phyloP scores from a whole-genome alignment of 2,888 invertebrate species.

The Sminthurides aquaticus region DNA sequence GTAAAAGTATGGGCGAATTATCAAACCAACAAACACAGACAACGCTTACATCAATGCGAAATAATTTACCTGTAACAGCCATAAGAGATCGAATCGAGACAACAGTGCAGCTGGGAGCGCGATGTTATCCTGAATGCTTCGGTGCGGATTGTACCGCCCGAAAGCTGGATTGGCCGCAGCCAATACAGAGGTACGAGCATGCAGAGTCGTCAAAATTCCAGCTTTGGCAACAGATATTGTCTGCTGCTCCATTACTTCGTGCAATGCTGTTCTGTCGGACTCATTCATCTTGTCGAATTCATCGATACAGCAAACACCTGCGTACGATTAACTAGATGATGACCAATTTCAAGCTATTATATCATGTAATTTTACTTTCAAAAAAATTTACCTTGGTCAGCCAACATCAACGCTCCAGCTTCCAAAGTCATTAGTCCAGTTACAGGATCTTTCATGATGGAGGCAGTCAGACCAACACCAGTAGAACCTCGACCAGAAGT shows the following conservation, averaged over 20 bases:
- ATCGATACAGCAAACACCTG: conserved; percentile 87
- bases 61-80: conserved; percentile 75
- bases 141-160: conserved; percentile 93
- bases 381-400: conserved; percentile 89
- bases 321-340: too few species aligned
- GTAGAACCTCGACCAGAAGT: conserved; percentile 94
- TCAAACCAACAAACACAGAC: background rate
- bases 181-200: conserved; percentile 92
- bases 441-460: conserved; percentile 93
- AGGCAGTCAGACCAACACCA: conserved; percentile 97
- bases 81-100: conserved; percentile 90
- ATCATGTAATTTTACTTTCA: too few species aligned
- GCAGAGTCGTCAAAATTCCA: conserved; percentile 95
- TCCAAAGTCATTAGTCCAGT: conserved; percentile 97
- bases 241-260: conserved; percentile 99
- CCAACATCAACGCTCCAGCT: conserved; percentile 91
- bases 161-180: conserved; percentile 99
- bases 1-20: background rate
- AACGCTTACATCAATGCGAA: background rate
- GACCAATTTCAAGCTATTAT: too few species aligned
- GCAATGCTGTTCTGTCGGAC: conserved; percentile 85
- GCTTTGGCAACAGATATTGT: conserved; percentile 99
- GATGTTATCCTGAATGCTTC: conserved; percentile 92
- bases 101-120: conserved; percentile 94
- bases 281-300: conserved; percentile 99